Percentiles rank a stretch among this genome's conserved stretches.
phyloP scores from a whole-genome alignment of 2,888 invertebrate species.

The Ectemnius continuus region DNA sequence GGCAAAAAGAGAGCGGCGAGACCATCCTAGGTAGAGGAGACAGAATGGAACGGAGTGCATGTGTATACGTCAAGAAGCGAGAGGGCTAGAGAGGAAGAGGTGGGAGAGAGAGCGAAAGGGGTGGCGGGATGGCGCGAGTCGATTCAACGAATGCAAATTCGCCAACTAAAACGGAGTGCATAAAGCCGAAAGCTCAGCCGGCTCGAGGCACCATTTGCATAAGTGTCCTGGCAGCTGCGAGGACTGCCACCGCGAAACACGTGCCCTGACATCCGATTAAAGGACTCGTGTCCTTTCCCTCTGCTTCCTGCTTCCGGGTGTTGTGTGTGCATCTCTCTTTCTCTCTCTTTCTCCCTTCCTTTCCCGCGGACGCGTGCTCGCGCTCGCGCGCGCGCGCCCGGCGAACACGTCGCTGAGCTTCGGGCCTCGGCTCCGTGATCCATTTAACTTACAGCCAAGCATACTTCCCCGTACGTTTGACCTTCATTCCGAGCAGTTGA shows the following conservation, averaged over 20 bases:
- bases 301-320: conserved; percentile 62
- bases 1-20: conserved; percentile 56
- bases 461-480: conserved; percentile 10
- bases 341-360: conserved; percentile 26
- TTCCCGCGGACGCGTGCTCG: conserved; percentile 10
- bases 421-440: conserved; percentile 26
- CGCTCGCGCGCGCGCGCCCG: no score
- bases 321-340: conserved; percentile 38
- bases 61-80: no score
- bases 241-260: conserved; percentile 69
- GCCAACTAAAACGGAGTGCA: conserved; percentile 70
- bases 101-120: not conserved
- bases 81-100: conserved; percentile 18
- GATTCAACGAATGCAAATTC: conserved; percentile 75
- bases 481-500: not conserved
- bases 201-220: conserved; percentile 73
- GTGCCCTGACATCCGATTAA: conserved; percentile 73
- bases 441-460: conserved; percentile 14
- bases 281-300: conserved; percentile 60
- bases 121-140: conserved; percentile 51
- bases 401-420: no score
- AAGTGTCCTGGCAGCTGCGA: conserved; percentile 75
- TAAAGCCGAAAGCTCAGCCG: conserved; percentile 74
- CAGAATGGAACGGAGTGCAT: conserved; percentile 7
- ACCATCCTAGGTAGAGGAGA: conserved; percentile 9